Base-by-base conservation (phyloP, 2,888 invertebrate genomes). In the Drosophila subquinaria region DNA sequence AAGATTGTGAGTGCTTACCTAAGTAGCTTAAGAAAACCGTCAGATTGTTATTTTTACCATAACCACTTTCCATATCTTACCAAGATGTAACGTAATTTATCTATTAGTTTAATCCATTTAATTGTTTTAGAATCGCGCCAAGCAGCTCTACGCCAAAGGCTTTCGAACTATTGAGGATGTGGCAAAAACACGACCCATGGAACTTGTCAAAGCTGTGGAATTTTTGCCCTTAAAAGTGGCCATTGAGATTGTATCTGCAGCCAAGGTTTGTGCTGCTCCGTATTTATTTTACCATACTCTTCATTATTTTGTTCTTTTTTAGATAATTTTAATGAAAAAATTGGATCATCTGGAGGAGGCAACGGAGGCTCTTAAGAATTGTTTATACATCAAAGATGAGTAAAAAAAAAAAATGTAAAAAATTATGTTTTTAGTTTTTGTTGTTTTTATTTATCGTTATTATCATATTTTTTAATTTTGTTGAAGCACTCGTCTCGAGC, bases 261-360 rank as follows among this genome's bases (percentile, higher is more conserved):
- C 99, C 0, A 96, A 97, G 95, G 92, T 93, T 55, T 72, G 63
- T 45, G 3, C 55, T 17, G 9, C 5, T 33, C 35, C 20, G 17
- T 13, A 1, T 52, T 2, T 17, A 13, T 4, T 27, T n/a, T 0
- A 11, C 30, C 3, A 13, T 9, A n/a, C 17, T 35, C 0, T 11
- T 8, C 4, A 8, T n/a, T 36, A 10, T 36, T 3, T 4, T 9
- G 30, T 23, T 27, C 30, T 2, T 17, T 81, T 81, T 93, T 52
- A 97, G 97, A 94, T 97, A 93, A 94, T 96, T 89, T 93, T 98
- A 55, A 94, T 97, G 89, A 96, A 97, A 92, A 96, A 96, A 92
- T 95, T 97, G n/a, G 98, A 98, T 90, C 96, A 96, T 85, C 93
- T 98, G 60, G 94, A 96, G 77, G 97, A 97, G 66, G 97, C 97